These are phyloP conservation scores for Fistularia commersonii DNA, from an alignment of 2,797 vertebrate genomes.

Conservation along the genomic window DNA sequence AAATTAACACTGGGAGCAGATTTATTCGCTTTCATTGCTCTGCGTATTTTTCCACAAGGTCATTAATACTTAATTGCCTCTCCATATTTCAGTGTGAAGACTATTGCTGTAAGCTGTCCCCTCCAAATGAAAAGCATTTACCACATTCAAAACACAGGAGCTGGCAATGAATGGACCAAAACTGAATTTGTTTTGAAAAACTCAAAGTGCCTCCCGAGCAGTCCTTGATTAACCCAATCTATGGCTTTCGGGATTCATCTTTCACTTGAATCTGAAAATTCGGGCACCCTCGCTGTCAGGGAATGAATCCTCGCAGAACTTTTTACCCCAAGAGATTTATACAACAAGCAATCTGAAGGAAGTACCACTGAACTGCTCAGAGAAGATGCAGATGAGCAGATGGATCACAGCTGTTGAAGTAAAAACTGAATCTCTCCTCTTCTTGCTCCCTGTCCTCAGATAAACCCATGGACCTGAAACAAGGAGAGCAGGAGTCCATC, in stretches of 20 bases:
- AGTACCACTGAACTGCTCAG: slow-evolving; percentile 45
- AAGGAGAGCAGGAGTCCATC: slow-evolving; percentile 66
- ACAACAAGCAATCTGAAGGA: slow-evolving; percentile 47
- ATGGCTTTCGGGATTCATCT: neutral
- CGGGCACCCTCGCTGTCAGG: slow-evolving; percentile 17
- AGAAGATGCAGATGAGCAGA: slow-evolving; percentile 64
- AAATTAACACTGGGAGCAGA: slow-evolving; percentile 8
- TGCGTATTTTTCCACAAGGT: slow-evolving; percentile 14
- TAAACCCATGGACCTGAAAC: slow-evolving; percentile 68
- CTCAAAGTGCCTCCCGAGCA: too few relatives aligned
- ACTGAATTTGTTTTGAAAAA: too few relatives aligned
- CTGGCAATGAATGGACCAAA: neutral
- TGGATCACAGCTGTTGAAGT: slow-evolving; percentile 62
- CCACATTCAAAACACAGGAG: neutral
- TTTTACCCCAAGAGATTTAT: slow-evolving; percentile 38
- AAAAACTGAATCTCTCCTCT: slow-evolving; percentile 53
- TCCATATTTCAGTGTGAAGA: slow-evolving; percentile 1
- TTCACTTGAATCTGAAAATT: neutral
- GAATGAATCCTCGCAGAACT: slow-evolving; percentile 32
- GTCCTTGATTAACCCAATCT: neutral
- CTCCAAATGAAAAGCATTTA: neutral
- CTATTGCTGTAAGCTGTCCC: neutral
- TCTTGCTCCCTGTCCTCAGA: slow-evolving; percentile 60
- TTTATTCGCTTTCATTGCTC: slow-evolving; percentile 7
- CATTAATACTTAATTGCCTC: slow-evolving; percentile 5